Evolutionary conservation across 2,888 invertebrate genomes (phyloP).

Genomic region (Unio pictorum): DNA sequence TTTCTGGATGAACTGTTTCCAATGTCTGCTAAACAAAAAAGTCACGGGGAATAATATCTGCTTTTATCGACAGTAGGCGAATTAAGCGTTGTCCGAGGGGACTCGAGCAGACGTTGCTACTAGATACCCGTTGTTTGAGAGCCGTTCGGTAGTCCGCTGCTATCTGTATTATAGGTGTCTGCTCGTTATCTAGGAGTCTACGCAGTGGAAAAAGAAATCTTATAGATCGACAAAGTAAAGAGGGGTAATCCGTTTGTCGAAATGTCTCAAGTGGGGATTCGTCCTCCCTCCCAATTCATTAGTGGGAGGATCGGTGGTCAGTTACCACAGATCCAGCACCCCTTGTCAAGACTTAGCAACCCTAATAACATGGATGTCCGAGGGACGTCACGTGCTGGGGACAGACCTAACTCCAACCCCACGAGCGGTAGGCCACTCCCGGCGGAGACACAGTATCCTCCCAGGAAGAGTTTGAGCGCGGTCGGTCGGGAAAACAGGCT

Average conservation of each 20-base stretch:
- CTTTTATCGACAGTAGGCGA: constrained; percentile 38
- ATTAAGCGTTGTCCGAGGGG: constrained; percentile 43
- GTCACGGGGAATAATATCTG: constrained; percentile 46
- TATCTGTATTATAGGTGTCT: too few species aligned
- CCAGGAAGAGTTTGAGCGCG: constrained; percentile 51
- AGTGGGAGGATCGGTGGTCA: constrained; percentile 41
- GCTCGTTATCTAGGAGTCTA: too few species aligned
- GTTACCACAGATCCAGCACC: constrained; percentile 66
- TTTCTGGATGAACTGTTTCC: constrained; percentile 46
- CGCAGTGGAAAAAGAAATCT: too few species aligned
- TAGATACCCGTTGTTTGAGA: constrained; percentile 8
- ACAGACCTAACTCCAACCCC: constrained; percentile 49
- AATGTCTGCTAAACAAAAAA: constrained; percentile 49
- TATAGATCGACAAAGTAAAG: too few species aligned
- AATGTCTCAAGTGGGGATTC: constrained; percentile 59
- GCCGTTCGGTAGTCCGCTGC: too few species aligned
- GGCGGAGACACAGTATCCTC: constrained; percentile 48
- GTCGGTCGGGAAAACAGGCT: constrained; percentile 47
- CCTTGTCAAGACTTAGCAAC: constrained; percentile 63
- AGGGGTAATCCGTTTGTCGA: too few species aligned
- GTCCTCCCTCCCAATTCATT: constrained; percentile 47
- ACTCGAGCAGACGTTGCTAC: constrained; percentile 10
- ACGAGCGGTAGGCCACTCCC: constrained; percentile 58
- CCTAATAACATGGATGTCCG: constrained; percentile 61
- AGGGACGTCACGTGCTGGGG: constrained; percentile 61